phyloP scores from a whole-genome alignment of 2,888 invertebrate genomes.

The Melangyna quadrimaculata region DNA sequence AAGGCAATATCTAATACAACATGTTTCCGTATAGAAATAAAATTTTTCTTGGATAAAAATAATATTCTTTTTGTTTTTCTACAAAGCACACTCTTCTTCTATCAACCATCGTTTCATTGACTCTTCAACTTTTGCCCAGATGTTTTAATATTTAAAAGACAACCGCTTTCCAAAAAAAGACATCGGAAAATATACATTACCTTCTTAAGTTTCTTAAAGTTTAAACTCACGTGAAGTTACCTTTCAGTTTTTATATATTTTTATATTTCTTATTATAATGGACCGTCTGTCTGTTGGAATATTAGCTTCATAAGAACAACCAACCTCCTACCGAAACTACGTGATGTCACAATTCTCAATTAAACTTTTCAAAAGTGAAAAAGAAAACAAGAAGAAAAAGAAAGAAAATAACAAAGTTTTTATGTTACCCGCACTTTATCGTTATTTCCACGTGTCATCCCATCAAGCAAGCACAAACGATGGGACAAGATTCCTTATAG shows the following conservation, averaged over 20 bases:
- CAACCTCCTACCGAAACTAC: conserved; percentile 30
- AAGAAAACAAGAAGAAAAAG: neutral
- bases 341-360: conserved; percentile 64
- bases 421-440: neutral
- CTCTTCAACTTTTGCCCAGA: conserved; percentile 10
- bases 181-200: neutral
- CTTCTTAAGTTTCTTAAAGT: neutral
- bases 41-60: too few species aligned
- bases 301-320: conserved; percentile 14
- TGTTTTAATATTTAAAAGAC: neutral
- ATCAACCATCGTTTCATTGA: conserved; percentile 4
- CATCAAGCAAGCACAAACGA: too few species aligned
- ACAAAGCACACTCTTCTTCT: neutral
- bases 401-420: neutral
- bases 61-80: neutral
- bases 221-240: conserved; percentile 46
- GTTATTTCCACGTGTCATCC: conserved; percentile 29
- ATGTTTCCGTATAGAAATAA: neutral
- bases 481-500: neutral
- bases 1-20: neutral
- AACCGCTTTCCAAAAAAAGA: neutral
- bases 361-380: conserved; percentile 49
- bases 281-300: neutral
- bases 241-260: neutral
- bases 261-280: conserved; percentile 24